A percentile compares a stretch with the other conserved stretches of the same genome.
Conservation (phyloP, 2,888 invertebrate genomes). For the Sphaeridia pumilis region DNA sequence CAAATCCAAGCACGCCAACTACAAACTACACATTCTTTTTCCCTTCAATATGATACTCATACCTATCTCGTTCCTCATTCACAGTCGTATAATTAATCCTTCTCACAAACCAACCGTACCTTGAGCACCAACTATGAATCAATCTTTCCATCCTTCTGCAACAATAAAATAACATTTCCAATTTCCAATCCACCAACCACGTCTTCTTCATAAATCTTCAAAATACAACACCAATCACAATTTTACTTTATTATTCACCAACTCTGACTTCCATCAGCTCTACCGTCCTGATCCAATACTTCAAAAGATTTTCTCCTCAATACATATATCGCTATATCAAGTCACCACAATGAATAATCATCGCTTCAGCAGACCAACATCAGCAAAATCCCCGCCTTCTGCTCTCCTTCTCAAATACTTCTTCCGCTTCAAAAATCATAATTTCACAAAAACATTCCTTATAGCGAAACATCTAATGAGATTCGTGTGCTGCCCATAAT, state of each 20-base stretch:
- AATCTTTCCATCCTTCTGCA: no score
- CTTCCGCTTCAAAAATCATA: not conserved
- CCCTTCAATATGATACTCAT: not conserved
- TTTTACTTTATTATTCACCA: not conserved
- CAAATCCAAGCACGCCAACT: not conserved
- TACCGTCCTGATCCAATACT: not conserved
- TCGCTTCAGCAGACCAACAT: constrained; percentile 7
- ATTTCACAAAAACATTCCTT: no score
- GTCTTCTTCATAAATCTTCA: not conserved
- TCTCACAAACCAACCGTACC: no score
- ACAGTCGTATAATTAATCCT: no score
- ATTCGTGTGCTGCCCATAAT: no score
- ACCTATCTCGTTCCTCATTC: no score
- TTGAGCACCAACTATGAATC: no score
- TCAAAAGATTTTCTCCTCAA: not conserved
- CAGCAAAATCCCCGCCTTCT: constrained; percentile 3
- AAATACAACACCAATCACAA: not conserved
- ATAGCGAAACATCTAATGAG: no score
- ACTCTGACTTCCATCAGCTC: not conserved
- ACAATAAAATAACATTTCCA: not conserved
- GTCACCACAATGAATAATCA: not conserved
- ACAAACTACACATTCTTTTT: not conserved
- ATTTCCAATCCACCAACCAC: not conserved
- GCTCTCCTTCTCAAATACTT: no score
- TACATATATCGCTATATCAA: no score